phyloP scores from a whole-genome alignment of 2,797 vertebrate genomes.

The Garrulus glandarius region DNA sequence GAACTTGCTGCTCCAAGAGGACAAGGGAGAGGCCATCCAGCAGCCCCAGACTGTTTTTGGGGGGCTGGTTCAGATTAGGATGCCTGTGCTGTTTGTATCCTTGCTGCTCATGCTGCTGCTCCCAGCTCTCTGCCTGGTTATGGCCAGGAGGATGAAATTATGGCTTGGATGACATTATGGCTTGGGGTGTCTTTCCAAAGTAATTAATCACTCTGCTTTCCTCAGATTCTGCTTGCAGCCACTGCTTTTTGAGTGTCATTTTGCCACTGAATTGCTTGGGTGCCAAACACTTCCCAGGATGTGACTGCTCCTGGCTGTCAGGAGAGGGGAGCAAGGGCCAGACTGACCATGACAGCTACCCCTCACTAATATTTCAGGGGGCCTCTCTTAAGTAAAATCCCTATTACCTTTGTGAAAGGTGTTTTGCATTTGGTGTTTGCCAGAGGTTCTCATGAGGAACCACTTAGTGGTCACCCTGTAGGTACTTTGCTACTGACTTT shows the following conservation, averaged over 20 bases:
- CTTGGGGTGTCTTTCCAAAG: neutral
- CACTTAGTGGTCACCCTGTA: neutral
- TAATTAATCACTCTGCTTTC: neutral
- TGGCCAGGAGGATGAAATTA: neutral
- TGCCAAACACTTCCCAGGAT: neutral
- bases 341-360: neutral
- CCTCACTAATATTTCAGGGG: neutral
- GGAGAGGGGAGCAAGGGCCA: neutral
- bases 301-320: accelerated
- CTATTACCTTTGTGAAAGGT: neutral
- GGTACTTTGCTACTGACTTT: neutral
- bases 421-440: neutral
- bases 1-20: neutral
- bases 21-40: neutral
- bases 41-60: neutral
- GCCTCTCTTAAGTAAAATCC: neutral
- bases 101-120: neutral
- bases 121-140: neutral
- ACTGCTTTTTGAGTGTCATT: neutral
- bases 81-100: neutral
- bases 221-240: neutral
- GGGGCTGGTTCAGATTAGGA: neutral
- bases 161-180: neutral
- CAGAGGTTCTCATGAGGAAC: neutral
- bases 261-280: neutral